Conservation (phyloP, 2,113 vertebrate genomes). For the Echinops telfairi region DNA sequence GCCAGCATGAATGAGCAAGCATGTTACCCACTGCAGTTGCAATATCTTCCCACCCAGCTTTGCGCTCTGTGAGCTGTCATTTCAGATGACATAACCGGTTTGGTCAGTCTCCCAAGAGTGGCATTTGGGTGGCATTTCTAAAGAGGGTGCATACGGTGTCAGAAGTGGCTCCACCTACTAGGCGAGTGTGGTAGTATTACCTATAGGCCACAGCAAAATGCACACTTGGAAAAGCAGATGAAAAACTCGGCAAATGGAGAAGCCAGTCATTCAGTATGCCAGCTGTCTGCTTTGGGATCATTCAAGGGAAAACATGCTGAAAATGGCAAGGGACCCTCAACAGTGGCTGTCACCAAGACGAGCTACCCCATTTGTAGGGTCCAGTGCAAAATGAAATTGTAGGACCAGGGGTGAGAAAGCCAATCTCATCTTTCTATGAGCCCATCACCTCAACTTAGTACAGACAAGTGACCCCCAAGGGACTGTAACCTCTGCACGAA, state of each 20-base stretch:
- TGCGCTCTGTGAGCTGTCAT: background rate
- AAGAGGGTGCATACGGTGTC: background rate
- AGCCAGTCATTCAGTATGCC: background rate
- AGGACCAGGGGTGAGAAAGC: background rate
- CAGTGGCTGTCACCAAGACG: background rate
- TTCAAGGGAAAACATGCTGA: background rate
- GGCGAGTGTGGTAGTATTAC: background rate
- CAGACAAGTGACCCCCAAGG: background rate
- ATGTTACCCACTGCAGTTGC: background rate
- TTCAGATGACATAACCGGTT: background rate
- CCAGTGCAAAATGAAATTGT: background rate
- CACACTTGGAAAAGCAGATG: slow-evolving; percentile 36
- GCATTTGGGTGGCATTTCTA: background rate
- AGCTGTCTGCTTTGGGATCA: background rate
- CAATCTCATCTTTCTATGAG: background rate
- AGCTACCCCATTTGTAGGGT: background rate
- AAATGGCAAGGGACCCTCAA: background rate
- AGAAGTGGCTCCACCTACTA: background rate
- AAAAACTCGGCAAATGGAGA: slow-evolving; percentile 33
- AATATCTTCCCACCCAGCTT: background rate
- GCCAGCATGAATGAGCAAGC: background rate
- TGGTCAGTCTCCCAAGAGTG: background rate
- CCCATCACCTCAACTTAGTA: background rate
- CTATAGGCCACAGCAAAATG: background rate
- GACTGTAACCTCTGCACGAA: too few relatives aligned